Evolutionary conservation across 1,140 invertebrate genomes (phyloP), one percentile per base, ranked within the genome.

Genomic region (Stegodyphus mimosarum): DNA sequence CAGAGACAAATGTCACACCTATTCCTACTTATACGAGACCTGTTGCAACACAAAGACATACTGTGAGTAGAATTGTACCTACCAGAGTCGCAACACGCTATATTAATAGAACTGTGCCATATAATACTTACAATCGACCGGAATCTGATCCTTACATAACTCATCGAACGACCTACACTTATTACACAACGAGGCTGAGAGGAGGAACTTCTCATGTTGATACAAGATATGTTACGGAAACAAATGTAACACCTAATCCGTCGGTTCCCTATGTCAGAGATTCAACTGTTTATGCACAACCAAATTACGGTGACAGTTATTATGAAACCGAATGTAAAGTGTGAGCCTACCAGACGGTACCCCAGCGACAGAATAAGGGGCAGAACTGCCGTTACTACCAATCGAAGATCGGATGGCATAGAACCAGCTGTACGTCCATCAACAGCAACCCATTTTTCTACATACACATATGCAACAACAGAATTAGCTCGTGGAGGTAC

Each of bases 401-500:
- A 51, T 18, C 17, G 33, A n/a, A 70, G 78, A 67, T 13, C 51
- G 18, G 76, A 78, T 18, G 6, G 7, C 10, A 5, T 53, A 48
- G 50, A 50, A 13, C 75, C 51, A 51, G 63, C 7, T 9, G 51
- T 80, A 9, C 53, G 13, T 60, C 86, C 86, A 7, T 67, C 55
- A n/a, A 71, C 79, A n/a, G 86, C 79, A 52, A 87, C 86, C 60
- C 78, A 75, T 60, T 87, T 71, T 49, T 70, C 87, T n/a, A 87
- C 88, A 1, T 87, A 87, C 48, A 97, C 95, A 0, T 96, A 96
- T 89, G 92, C 96, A 66, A 97, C 96, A 0, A 97, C 96, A 5
- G 7, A 33, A 15, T 33, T 86, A 15, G 71, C 55, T 5, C 51
- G 83, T 15, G 75, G 78, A 69, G 85, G 79, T 13, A 83, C 18